These are phyloP conservation scores for Spatula clypeata DNA, from an alignment of 2,797 vertebrate genomes.

Conservation along the genomic window DNA sequence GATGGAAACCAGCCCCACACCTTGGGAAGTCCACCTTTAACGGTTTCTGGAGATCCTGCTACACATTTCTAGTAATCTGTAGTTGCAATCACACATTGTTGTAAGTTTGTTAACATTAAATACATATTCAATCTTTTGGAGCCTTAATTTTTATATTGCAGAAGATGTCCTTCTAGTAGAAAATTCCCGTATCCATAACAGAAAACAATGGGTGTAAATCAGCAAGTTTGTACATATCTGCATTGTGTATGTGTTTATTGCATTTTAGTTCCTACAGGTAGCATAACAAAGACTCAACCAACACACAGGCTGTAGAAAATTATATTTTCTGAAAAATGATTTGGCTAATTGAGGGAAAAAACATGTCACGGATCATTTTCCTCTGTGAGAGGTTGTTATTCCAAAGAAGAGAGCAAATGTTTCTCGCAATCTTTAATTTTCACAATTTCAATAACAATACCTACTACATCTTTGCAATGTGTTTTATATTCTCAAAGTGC, in stretches of 20 bases:
- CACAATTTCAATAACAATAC: background rate
- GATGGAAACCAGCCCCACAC: accelerated
- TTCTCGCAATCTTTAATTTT: constrained; percentile 13
- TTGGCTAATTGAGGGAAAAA: background rate
- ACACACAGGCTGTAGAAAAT: background rate
- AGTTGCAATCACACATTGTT: background rate
- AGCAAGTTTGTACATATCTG: background rate
- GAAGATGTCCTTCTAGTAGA: background rate
- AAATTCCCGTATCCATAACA: background rate
- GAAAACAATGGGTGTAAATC: background rate
- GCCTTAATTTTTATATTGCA: background rate
- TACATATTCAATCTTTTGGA: background rate
- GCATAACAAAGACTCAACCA: background rate
- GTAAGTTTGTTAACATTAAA: background rate
- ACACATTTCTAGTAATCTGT: background rate
- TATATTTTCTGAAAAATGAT: background rate
- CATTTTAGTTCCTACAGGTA: background rate
- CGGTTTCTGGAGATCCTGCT: background rate
- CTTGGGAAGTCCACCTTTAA: background rate
- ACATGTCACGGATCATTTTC: background rate
- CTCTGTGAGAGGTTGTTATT: background rate
- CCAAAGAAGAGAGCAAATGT: background rate
- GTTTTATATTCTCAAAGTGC: background rate
- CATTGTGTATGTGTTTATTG: background rate
- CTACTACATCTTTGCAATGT: background rate